A percentile compares a stretch with the other conserved stretches of the same genome.
Conservation (phyloP, 1,140 invertebrate species). For the Halyomorpha halys region DNA sequence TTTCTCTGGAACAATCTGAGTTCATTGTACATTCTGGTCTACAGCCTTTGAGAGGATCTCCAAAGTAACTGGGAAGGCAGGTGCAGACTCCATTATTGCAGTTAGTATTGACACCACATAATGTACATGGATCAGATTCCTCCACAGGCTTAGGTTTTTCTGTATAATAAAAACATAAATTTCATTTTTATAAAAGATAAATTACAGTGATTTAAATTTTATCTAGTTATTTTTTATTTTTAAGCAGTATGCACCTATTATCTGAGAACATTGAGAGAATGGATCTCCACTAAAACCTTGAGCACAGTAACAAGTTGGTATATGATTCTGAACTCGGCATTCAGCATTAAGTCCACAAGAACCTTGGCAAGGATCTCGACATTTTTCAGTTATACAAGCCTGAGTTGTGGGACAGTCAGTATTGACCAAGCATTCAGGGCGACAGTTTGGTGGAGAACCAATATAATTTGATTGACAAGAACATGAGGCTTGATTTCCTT, state of each 20-base stretch:
- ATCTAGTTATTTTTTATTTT: too few species aligned
- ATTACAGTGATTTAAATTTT: too few species aligned
- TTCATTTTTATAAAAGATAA: too few species aligned
- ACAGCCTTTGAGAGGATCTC: constrained; percentile 54
- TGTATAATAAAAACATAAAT: constrained; percentile 3
- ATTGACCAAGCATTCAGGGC: constrained; percentile 46
- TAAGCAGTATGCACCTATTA: neutral
- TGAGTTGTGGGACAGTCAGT: constrained; percentile 43
- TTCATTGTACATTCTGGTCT: constrained; percentile 75
- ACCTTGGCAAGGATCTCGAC: constrained; percentile 55
- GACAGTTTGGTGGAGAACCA: constrained; percentile 44
- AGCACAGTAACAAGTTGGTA: constrained; percentile 57
- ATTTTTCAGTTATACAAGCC: constrained; percentile 52
- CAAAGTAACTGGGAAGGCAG: constrained; percentile 62
- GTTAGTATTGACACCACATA: constrained; percentile 63
- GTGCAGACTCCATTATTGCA: constrained; percentile 62
- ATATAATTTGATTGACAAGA: constrained; percentile 45
- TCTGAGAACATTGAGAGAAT: constrained; percentile 38
- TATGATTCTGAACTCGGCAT: constrained; percentile 65
- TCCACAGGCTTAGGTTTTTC: constrained; percentile 32
- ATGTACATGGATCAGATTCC: constrained; percentile 58
- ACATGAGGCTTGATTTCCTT: constrained; percentile 45
- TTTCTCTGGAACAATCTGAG: constrained; percentile 64
- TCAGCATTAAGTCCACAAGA: constrained; percentile 57
- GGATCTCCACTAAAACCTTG: constrained; percentile 53